Conservation (phyloP, 2,797 vertebrate genomes). For the Myiotriccus ornatus region DNA sequence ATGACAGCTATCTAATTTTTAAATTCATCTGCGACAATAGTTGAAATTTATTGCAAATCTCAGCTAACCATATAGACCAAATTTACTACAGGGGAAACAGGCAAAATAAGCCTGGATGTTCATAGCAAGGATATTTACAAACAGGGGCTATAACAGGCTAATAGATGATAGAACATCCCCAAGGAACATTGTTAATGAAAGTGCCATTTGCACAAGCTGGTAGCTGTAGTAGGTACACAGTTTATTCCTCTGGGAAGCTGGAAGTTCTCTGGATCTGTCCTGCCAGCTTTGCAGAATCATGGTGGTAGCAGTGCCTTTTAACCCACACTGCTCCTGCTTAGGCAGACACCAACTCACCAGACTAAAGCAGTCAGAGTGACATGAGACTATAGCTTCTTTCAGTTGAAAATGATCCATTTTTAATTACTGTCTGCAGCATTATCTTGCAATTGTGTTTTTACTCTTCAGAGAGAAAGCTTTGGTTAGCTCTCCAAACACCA, state of each 20-base stretch:
- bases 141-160: background rate
- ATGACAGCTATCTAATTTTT: background rate
- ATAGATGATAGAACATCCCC: background rate
- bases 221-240: background rate
- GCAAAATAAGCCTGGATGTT: background rate
- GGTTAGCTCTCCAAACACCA: constrained; percentile 30
- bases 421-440: background rate
- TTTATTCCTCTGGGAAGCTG: background rate
- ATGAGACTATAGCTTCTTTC: background rate
- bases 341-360: background rate
- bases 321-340: background rate
- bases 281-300: background rate
- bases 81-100: background rate
- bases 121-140: background rate
- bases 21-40: background rate
- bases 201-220: background rate
- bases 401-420: background rate
- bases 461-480: constrained; percentile 25
- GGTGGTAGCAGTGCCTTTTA: background rate
- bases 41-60: background rate
- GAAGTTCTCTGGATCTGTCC: background rate
- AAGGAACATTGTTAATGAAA: background rate
- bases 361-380: background rate
- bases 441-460: background rate
- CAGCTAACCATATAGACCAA: background rate